A percentile compares a stretch with the other conserved stretches of the same genome.
Conservation (phyloP, 2,113 vertebrate genomes). For the Notarius quadriscutis region DNA sequence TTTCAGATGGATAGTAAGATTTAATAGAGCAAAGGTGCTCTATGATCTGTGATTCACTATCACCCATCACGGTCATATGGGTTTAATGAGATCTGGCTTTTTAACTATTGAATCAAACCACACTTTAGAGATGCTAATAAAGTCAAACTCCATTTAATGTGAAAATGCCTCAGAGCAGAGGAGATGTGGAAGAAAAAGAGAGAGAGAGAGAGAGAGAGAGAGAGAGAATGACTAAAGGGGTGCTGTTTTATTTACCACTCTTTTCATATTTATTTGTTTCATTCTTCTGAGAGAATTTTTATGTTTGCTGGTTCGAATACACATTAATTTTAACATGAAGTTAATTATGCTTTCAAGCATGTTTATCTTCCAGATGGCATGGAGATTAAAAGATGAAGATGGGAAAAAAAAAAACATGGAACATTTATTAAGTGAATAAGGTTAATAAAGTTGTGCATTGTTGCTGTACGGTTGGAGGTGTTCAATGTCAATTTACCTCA, state of each 20-base stretch:
- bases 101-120: conserved; percentile 57
- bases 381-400: not conserved
- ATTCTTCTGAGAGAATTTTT: conserved; percentile 50
- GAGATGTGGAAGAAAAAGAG: not conserved
- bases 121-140: conserved; percentile 62
- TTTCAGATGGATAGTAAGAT: conserved; percentile 19
- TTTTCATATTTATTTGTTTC: conserved; percentile 43
- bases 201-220: conserved; percentile 52
- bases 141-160: conserved; percentile 63
- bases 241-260: conserved; percentile 58
- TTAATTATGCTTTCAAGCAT: conserved; percentile 17
- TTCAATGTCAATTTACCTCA: not conserved
- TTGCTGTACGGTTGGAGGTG: not conserved
- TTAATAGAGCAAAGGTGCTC: conserved; percentile 44
- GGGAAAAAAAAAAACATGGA: not conserved
- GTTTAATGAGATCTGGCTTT: conserved; percentile 65
- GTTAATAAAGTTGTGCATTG: not conserved
- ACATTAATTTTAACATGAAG: conserved; percentile 21
- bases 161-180: conserved; percentile 52
- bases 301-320: conserved; percentile 46
- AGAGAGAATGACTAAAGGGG: conserved; percentile 13
- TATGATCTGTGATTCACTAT: conserved; percentile 43
- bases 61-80: conserved; percentile 48
- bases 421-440: not conserved
- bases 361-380: conserved; percentile 19